phyloP scores from a whole-genome alignment of 2,113 vertebrate species.

The Ptychochromis oligacanthus region DNA sequence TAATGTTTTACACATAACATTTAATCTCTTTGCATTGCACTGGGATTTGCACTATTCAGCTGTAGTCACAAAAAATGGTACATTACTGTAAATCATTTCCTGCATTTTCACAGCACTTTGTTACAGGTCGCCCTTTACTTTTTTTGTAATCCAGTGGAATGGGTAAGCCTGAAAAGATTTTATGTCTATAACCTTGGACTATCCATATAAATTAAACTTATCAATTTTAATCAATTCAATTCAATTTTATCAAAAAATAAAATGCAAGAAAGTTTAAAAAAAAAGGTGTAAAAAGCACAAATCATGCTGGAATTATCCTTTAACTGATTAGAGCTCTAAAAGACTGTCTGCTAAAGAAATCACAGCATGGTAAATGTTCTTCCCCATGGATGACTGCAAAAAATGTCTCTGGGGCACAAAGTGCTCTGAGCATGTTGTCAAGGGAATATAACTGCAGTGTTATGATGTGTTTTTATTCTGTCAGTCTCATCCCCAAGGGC shows the following conservation, averaged over 20 bases:
- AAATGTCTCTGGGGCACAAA: constrained; percentile 62
- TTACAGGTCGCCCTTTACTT: background rate
- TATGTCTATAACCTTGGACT: background rate
- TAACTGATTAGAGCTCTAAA: constrained; percentile 24
- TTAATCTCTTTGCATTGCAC: background rate
- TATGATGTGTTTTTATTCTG: constrained; percentile 75
- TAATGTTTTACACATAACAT: background rate
- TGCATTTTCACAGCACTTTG: background rate
- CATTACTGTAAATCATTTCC: background rate
- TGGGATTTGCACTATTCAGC: background rate
- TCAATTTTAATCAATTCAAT: too few relatives aligned
- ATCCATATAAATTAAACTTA: background rate
- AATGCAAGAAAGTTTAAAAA: background rate
- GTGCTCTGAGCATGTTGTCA: constrained; percentile 62
- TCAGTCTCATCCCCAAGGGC: constrained; percentile 68
- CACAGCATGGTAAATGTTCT: constrained; percentile 48
- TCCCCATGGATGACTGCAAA: constrained; percentile 41
- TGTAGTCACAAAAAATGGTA: background rate
- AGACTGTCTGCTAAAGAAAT: constrained; percentile 44
- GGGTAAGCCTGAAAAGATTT: background rate
- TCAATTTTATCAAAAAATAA: constrained; percentile 8
- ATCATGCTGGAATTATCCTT: background rate
- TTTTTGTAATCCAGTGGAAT: background rate
- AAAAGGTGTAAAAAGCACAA: background rate
- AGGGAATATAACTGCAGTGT: constrained; percentile 68